phyloP scores from a whole-genome alignment of 2,113 vertebrate species.

The Cheirogaleus medius region DNA sequence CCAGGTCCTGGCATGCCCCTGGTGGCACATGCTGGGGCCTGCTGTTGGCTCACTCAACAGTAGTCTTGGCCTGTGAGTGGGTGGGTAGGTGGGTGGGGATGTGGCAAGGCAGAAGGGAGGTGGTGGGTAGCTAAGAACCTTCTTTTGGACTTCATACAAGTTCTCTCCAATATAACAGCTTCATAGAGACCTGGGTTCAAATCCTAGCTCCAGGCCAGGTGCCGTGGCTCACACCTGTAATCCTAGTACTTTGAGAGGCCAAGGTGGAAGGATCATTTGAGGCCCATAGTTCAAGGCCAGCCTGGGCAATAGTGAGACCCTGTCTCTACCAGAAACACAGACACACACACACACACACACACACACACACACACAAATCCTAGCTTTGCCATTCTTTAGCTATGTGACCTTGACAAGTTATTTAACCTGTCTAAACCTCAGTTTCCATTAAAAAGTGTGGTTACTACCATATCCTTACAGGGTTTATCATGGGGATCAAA shows the following conservation, averaged over 20 bases:
- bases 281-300: no score
- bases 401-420: conserved; percentile 73
- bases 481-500: neutral
- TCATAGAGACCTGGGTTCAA: conserved; percentile 38
- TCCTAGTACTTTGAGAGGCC: no score
- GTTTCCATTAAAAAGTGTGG: conserved; percentile 34
- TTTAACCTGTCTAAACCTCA: conserved; percentile 48
- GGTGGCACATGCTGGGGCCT: conserved; percentile 58
- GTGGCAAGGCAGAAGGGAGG: conserved; percentile 23
- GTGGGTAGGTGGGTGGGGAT: conserved; percentile 18
- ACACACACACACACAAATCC: neutral
- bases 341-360: no score
- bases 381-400: neutral
- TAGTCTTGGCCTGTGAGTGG: neutral
- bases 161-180: conserved; percentile 10
- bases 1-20: conserved; percentile 56
- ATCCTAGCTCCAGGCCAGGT: neutral
- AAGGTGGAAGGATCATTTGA: no score
- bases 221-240: no score
- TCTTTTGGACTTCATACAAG: neutral
- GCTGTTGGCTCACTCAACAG: neutral
- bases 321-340: no score
- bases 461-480: neutral
- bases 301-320: no score
- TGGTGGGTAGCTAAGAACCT: neutral